Percentiles rank a stretch among this genome's conserved stretches.
These are phyloP conservation scores for Coturnix japonica DNA, from an alignment of 2,113 vertebrate genomes.

Conservation along the genomic window DNA sequence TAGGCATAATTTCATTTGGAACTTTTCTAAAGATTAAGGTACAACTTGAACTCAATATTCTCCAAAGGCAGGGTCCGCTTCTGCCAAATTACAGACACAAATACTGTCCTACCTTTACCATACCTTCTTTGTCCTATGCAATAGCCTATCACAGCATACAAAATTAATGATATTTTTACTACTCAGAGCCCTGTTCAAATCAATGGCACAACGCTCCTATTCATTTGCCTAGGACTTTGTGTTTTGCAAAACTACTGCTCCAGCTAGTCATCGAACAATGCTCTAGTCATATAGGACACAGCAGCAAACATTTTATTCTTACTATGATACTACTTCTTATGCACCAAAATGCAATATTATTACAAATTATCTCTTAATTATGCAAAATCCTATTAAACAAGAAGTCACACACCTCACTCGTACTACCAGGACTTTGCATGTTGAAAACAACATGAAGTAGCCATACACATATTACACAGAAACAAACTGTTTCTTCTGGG, in stretches of 20 bases:
- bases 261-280: constrained; percentile 59
- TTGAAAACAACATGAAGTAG: constrained; percentile 59
- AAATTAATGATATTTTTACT: constrained; percentile 64
- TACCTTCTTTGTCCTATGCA: constrained; percentile 22
- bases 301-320: constrained; percentile 43
- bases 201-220: constrained; percentile 53
- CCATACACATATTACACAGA: constrained; percentile 37
- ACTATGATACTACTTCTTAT: constrained; percentile 39
- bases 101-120: not conserved
- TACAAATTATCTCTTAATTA: constrained; percentile 72
- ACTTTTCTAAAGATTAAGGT: constrained; percentile 32
- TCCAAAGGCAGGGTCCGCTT: not conserved
- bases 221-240: constrained; percentile 61
- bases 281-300: constrained; percentile 39
- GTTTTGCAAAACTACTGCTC: constrained; percentile 51
- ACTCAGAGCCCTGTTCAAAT: constrained; percentile 38
- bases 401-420: constrained; percentile 57
- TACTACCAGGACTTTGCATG: constrained; percentile 49
- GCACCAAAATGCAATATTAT: constrained; percentile 61
- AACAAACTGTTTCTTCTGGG: constrained; percentile 18
- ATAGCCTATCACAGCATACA: constrained; percentile 41
- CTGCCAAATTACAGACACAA: constrained; percentile 21
- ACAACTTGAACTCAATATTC: constrained; percentile 23
- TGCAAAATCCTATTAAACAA: constrained; percentile 68
- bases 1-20: not conserved